A percentile compares a stretch with the other conserved stretches of the same genome.
Evolutionary conservation across 2,113 vertebrate genomes (phyloP).

Genomic region (Spea bombifrons): DNA sequence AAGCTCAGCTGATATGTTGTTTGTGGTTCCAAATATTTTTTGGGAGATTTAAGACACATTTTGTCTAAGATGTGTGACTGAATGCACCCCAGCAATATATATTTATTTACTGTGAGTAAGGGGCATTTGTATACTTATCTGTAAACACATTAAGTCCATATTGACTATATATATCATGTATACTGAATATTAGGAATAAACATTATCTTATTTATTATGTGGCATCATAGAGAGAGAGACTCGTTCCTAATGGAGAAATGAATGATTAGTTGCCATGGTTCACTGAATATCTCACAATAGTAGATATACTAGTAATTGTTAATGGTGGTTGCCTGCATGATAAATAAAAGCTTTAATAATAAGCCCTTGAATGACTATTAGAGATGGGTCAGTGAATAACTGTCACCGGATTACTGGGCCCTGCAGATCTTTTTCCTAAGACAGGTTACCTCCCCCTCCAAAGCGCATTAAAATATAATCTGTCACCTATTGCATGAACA

Average conservation of each 20-base stretch:
- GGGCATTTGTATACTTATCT: no score
- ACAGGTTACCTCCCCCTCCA: slow-evolving; percentile 21
- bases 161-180: background rate
- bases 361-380: slow-evolving; percentile 31
- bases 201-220: background rate
- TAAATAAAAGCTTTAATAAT: slow-evolving; percentile 38
- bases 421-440: slow-evolving; percentile 22
- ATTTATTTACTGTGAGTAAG: no score
- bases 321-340: slow-evolving; percentile 30
- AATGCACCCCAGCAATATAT: no score
- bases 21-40: no score
- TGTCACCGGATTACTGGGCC: slow-evolving; percentile 31
- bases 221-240: background rate
- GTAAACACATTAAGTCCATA: no score
- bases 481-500: slow-evolving; percentile 35
- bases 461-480: slow-evolving; percentile 44
- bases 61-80: no score
- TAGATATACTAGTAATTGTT: slow-evolving; percentile 33
- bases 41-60: no score
- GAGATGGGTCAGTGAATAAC: slow-evolving; percentile 38
- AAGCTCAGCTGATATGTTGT: no score
- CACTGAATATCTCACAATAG: slow-evolving; percentile 34
- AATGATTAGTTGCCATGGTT: slow-evolving; percentile 29
- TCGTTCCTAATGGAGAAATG: slow-evolving; percentile 33
- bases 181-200: slow-evolving; percentile 7